A percentile compares a stretch with the other conserved stretches of the same genome.
Evolutionary conservation across 2,797 vertebrate genomes (phyloP).

Genomic region (Cryptoprocta ferox): DNA sequence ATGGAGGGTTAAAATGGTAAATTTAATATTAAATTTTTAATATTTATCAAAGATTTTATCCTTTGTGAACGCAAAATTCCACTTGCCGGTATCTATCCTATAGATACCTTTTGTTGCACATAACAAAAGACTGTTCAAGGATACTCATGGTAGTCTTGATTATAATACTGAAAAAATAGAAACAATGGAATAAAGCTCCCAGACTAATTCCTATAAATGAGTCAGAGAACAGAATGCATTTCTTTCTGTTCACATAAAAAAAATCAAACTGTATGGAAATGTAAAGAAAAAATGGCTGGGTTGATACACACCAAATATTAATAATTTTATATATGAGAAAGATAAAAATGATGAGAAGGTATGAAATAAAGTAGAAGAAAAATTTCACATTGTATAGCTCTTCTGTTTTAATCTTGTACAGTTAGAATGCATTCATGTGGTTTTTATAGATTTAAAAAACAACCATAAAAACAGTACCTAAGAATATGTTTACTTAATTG

Average conservation of each 20-base stretch:
- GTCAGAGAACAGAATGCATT: constrained; percentile 5
- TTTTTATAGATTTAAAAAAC: neutral
- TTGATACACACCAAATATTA: neutral
- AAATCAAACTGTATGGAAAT: neutral
- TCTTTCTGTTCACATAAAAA: neutral
- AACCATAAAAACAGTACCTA: neutral
- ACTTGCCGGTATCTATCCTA: neutral
- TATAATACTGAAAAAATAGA: neutral
- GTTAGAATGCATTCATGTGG: neutral
- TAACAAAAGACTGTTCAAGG: neutral
- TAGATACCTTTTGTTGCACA: neutral
- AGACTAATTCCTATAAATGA: constrained; percentile 18
- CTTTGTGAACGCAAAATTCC: neutral
- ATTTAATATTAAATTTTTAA: neutral
- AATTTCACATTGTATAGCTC: neutral
- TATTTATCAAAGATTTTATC: neutral
- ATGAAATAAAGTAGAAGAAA: neutral
- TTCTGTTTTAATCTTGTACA: neutral
- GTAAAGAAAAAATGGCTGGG: neutral
- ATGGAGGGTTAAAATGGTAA: neutral
- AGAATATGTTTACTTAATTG: neutral
- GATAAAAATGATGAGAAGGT: neutral
- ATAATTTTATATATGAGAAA: neutral
- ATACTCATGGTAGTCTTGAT: neutral
- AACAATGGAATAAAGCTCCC: neutral